Base-by-base conservation (phyloP, 2,888 invertebrate genomes). In the Cosmorhoe ocellata region DNA sequence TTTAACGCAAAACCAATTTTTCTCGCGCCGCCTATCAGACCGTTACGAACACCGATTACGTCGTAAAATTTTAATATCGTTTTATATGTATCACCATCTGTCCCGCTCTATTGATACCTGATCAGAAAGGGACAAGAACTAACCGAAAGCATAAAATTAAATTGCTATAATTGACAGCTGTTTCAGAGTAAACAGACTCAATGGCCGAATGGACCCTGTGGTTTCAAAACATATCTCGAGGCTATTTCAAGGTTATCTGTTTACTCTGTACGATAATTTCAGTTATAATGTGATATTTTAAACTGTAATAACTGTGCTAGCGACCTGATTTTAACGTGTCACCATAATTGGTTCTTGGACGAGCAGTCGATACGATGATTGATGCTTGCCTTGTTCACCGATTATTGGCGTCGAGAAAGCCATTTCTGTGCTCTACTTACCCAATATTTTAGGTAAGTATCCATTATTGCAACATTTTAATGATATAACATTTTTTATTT, bases 1-100 rank as follows among this genome's bases (percentile, higher is more conserved):
- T 60, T 60, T 56, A 55, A 62, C 58, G 48, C 54, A 52, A 55
- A 55, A 55, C 39, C 59, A 51, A 60, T 62, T 59, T 62, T 58
- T 60, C 56, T 67, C 63, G 62, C 61, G 59, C 68, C 59, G 58
- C 60, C 56, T 59, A 69, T 70, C 66, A 69, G 65, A 76, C 71
- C 63, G 64, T 58, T 59, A 61, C 65, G 56, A 61, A 61, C 47
- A 14, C 22, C 44, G 56, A 67, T 76, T 74, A 71, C 58, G 65
- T 85, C 86, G 79, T 86, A 76, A 85, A 87, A 82, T 73, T 83
- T 86, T 75, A 84, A 56, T 77, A 78, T 73, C 71, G 67, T 72
- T 80, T 80, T 77, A 77, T 76, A 66, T 76, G 71, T 76, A 79
- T 76, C 79, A 74, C 78, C 60, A 66, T 45, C 10, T 40, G 27